phyloP scores from a whole-genome alignment of 2,888 invertebrate species.

The Ditylenchus weischeri region DNA sequence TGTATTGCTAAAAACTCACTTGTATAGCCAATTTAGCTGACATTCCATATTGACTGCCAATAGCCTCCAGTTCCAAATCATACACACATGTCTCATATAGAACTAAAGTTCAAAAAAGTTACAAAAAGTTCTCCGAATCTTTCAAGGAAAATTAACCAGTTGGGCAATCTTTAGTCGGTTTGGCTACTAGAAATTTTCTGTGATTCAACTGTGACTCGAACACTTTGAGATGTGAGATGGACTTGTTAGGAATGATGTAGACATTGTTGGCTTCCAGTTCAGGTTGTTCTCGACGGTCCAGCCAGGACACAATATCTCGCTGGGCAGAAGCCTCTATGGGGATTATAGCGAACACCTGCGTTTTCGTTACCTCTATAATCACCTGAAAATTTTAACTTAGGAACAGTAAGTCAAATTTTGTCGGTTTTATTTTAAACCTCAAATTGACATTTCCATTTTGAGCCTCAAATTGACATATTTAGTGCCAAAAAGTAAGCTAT shows the following conservation, averaged over 20 bases:
- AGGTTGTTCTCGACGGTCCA: conserved; percentile 52
- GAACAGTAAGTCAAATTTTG: no score
- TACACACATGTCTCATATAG: conserved; percentile 44
- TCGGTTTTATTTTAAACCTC: no score
- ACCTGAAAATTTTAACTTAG: conserved; percentile 34
- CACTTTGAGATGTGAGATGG: conserved; percentile 35
- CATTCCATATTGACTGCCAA: conserved; percentile 52
- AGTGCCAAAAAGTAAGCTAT: no score
- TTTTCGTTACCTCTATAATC: conserved; percentile 68
- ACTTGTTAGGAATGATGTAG: conserved; percentile 39
- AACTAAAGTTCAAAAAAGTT: conserved; percentile 24
- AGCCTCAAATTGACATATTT: no score
- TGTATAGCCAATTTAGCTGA: conserved; percentile 51
- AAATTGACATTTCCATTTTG: no score
- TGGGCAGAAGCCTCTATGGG: conserved; percentile 68
- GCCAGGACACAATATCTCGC: conserved; percentile 84
- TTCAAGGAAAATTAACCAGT: conserved; percentile 27
- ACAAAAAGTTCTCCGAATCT: not conserved
- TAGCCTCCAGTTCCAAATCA: conserved; percentile 45
- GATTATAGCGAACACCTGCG: conserved; percentile 87
- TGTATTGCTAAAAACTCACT: conserved; percentile 30
- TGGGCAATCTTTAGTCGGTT: conserved; percentile 48
- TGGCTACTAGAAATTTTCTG: conserved; percentile 52
- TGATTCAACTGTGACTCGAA: conserved; percentile 54
- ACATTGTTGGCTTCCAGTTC: conserved; percentile 53